A percentile compares a stretch with the other conserved stretches of the same genome.
These are phyloP conservation scores for Lucifuga dentata DNA, from an alignment of 2,113 vertebrate species.

Conservation along the genomic window DNA sequence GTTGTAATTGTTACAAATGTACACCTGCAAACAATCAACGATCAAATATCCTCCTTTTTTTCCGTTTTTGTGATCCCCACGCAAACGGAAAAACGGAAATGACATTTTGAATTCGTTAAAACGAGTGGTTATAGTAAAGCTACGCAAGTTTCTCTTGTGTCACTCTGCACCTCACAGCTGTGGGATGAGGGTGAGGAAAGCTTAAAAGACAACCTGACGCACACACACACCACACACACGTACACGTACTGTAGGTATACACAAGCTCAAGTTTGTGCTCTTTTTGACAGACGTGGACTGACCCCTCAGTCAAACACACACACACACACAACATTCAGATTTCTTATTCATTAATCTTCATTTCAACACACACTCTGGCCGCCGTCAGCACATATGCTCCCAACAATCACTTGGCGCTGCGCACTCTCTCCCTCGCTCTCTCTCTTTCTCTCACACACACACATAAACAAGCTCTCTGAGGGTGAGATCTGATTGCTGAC, in stretches of 20 bases:
- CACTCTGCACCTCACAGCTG: constrained; percentile 73
- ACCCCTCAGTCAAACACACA: constrained; percentile 53
- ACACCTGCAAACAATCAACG: constrained; percentile 36
- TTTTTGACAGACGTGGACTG: constrained; percentile 51
- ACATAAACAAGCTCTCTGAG: constrained; percentile 60
- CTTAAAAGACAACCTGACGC: constrained; percentile 42
- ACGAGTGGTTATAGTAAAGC: constrained; percentile 31
- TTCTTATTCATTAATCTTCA: constrained; percentile 81
- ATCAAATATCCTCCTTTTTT: constrained; percentile 9
- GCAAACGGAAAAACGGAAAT: constrained; percentile 9
- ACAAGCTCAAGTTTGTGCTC: constrained; percentile 48
- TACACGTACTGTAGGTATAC: constrained; percentile 1
- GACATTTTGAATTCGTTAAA: constrained; percentile 45
- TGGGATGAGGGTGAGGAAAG: constrained; percentile 62
- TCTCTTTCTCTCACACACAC: constrained; percentile 36
- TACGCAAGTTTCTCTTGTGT: constrained; percentile 55
- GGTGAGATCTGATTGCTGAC: constrained; percentile 80
- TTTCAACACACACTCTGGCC: constrained; percentile 79
- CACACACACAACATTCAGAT: constrained; percentile 40
- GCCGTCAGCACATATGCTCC: constrained; percentile 79
- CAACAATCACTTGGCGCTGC: constrained; percentile 77
- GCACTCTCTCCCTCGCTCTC: constrained; percentile 35
- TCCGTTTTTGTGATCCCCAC: constrained; percentile 14
- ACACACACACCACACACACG: constrained; percentile 27
- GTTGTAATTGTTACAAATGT: constrained; percentile 42